A percentile compares a stretch with the other conserved stretches of the same genome.
phyloP scores from a whole-genome alignment of 2,113 vertebrate genomes.

The Perccottus glenii region DNA sequence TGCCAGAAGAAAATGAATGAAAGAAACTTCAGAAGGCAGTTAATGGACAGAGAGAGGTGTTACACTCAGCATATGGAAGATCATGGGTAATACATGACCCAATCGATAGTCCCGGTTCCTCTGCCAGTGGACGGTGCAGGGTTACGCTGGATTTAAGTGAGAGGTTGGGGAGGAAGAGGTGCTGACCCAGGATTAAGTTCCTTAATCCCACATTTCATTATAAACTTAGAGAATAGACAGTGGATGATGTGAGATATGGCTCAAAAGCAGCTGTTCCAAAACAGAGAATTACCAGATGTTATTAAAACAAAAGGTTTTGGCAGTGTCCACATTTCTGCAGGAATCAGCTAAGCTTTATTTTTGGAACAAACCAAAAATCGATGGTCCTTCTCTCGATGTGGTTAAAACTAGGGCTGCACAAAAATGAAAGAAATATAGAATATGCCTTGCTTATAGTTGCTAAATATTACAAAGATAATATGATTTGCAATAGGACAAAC shows the following conservation, averaged over 20 bases:
- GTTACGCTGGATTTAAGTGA: conserved; percentile 55
- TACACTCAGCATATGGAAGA: conserved; percentile 70
- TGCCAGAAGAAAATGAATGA: conserved; percentile 70
- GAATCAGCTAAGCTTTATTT: too few relatives aligned
- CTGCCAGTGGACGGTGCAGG: conserved; percentile 59
- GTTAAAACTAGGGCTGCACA: neutral
- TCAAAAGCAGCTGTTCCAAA: neutral
- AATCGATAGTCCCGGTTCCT: conserved; percentile 72
- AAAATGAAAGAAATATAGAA: neutral
- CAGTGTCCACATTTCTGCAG: too few relatives aligned
- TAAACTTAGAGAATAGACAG: conserved; percentile 5
- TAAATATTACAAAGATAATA: too few relatives aligned
- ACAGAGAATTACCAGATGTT: conserved; percentile 2
- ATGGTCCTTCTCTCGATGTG: neutral
- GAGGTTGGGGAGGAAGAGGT: conserved; percentile 26
- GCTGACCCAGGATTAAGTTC: conserved; percentile 33
- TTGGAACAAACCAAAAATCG: neutral
- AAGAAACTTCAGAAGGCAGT: conserved; percentile 68
- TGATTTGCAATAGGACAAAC: too few relatives aligned
- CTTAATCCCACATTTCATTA: conserved; percentile 8
- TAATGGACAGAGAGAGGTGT: conserved; percentile 74
- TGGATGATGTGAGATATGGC: conserved; percentile 1
- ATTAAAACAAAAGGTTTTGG: neutral
- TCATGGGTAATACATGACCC: conserved; percentile 68
- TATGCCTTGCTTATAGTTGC: too few relatives aligned